Base-by-base conservation (phyloP, 2,797 vertebrate genomes). In the Parambassis ranga region DNA sequence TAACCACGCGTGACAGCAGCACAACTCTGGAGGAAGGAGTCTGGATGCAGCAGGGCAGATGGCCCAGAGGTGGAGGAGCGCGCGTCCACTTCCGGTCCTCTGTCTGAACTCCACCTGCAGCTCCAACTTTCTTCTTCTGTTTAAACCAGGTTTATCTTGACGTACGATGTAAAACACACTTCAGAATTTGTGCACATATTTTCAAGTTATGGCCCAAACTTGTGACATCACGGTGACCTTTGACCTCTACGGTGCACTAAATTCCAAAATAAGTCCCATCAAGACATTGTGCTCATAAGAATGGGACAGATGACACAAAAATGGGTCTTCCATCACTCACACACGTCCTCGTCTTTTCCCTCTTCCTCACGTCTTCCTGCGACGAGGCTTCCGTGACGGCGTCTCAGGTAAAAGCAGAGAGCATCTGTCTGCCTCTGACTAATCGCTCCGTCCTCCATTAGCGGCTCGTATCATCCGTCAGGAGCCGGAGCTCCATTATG, bases 351-450 rank as follows among this genome's bases (percentile, higher is more conserved):
- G 4, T 36, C 15, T 5, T 13, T 3, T 10, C 20, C 18, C 18
- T 27, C 22, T 10, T 20, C 11, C 7, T 22, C 39, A n/a, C 16
- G 24, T 19, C 51, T 35, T 41, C 37, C 15, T 5, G 19, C 10
- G 30, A 32, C 26, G 19, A 0, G 26, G 24, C 24, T 10, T 47
- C 18, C 10, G 6, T 32, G 22, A 7, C 5, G 4, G 18, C 10
- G 14, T 44, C 50, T 26, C n/a, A 42, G 4, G 36, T 35, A 28
- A 18, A 42, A 32, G 24, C 37, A 18, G 30, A 30, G 36, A 65
- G 51, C 52, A 49, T 65, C 65, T 55, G 49, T 48, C 53, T 31
- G 4, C 6, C 27, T 39, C 28, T 27, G 41, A 24, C 23, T 68
- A 60, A 68, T 60, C 41, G 41, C 49, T 46, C 30, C 7, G 20